These are phyloP conservation scores for Apis dorsata DNA, from an alignment of 1,140 invertebrate genomes.

Conservation along the genomic window DNA sequence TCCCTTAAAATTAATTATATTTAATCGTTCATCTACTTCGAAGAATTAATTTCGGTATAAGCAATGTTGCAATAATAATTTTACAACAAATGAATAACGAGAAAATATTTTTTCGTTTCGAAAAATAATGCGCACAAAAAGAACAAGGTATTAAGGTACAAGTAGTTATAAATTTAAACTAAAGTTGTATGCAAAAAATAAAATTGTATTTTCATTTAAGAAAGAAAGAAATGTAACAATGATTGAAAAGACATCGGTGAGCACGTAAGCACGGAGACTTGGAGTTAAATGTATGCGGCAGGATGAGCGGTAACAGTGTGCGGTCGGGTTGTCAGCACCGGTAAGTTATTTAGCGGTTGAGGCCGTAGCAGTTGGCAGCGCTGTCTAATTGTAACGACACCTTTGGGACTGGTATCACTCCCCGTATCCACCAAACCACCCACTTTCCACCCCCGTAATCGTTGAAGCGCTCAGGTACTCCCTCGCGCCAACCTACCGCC, in stretches of 20 bases:
- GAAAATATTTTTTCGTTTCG: no score
- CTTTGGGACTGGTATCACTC: conserved; percentile 73
- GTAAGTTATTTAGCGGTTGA: conserved; percentile 78
- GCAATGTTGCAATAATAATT: no score
- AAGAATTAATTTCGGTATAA: no score
- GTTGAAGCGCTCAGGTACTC: conserved; percentile 69
- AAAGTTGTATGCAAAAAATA: no score
- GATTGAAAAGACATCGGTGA: neutral
- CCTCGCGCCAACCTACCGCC: conserved; percentile 18
- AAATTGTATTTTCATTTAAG: no score
- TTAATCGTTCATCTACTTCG: no score
- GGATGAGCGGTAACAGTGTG: conserved; percentile 68
- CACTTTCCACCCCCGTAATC: conserved; percentile 61
- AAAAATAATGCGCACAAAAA: no score
- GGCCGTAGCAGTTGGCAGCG: conserved; percentile 73
- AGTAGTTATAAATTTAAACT: no score
- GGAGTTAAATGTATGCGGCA: conserved; percentile 51
- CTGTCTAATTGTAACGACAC: conserved; percentile 79
- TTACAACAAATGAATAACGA: no score
- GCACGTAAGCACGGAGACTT: conserved; percentile 23
- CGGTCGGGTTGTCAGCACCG: conserved; percentile 77
- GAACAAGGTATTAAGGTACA: no score
- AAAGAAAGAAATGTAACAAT: neutral
- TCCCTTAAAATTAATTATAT: neutral
- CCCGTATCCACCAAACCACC: conserved; percentile 60